Base-by-base conservation (phyloP, 1,140 invertebrate genomes). In the Condylostylus longicornis region DNA sequence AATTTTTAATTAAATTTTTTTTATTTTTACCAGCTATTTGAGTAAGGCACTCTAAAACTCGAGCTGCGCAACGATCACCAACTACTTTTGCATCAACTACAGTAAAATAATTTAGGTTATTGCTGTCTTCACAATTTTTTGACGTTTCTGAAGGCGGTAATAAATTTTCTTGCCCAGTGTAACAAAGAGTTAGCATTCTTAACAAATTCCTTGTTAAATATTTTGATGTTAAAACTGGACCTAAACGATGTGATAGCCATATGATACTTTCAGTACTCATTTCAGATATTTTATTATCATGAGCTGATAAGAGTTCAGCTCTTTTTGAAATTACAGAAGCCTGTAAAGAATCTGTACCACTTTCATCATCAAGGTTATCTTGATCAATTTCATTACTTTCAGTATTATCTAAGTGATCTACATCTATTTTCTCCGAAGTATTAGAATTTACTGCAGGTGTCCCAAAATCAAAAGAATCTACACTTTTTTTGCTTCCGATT, bases 131-230 rank as follows among this genome's bases (percentile, higher is more conserved):
- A 29, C 42, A 40, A 0, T 48, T 50, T n/a, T 60, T 63, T 29
- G 22, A 52, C 47, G 41, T 36, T 2, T 53, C 48, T 12, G 39
- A 5, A 31, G 55, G 48, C 2, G 68, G 54, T 27, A 68, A 53
- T 13, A 89, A 63, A 60, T 86, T 87, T 42, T 88, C 82, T 48
- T 75, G 73, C 0, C 85, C 85, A 17, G 87, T 74, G 54, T 95
- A 98, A 61, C 93, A 97, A 0, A 96, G 61, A 0, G 87, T 84
- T 10, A 97, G 62, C 81, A 97, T 94, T 46, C 90, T 75, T 4
- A 98, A 63, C 23, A 98, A 66, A 67, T 96, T 96, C 27, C 85
- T 69, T 0, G 90, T 87, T 17, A 97, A 67, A 65, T 87, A 81
- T 45, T 82, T 75, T 12, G 90, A 85, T 3, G 89, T 91, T 5